Evolutionary conservation across 2,113 vertebrate genomes (phyloP), one percentile per base, ranked within the genome.

Genomic region (Micromys minutus): DNA sequence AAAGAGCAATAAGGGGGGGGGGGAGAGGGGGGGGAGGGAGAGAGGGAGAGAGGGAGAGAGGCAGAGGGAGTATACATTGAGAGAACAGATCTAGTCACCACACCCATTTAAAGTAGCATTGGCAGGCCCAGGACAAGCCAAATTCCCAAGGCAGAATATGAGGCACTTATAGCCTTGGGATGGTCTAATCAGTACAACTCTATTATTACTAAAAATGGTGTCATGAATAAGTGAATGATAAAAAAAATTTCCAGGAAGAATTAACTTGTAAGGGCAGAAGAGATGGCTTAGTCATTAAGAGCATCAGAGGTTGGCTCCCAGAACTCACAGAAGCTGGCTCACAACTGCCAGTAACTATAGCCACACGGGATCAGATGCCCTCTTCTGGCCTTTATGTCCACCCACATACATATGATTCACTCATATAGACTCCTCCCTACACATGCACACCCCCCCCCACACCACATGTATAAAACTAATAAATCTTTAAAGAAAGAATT

Each of bases 91-190:
- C 39, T 13, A 17, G 5, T 4, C 2, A 2, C 34, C 50, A 13
- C 1, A 5, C 34, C 10, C 50, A n/a, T 4, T 5, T 7, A n/a
- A 21, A 42, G 65, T 0, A 26, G 39, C 3, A n/a, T 2, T 0
- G 0, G 26, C 10, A 31, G 42, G 31, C 39, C 2, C 3, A 0
- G 6, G 7, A 12, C 31, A 84, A 0, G 19, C 26, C 3, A 3
- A 36, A 31, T 19, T 42, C 76, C 29, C 16, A 24, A 5, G 13
- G 45, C 0, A 7, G 29, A n/a, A 29, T 0, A 42, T 9, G 7
- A 10, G 9, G 6, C 4, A 3, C 0, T 7, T 1, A 2, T 4
- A 31, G 12, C 10, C n/a, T 24, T 34, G 0, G 21, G 45, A 52
- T 34, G 16, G 26, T 19, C 89, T n/a, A 24, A n/a, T 1, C 26